These are phyloP conservation scores for Zelleria hepariella DNA, from an alignment of 2,888 invertebrate species.

Conservation along the genomic window DNA sequence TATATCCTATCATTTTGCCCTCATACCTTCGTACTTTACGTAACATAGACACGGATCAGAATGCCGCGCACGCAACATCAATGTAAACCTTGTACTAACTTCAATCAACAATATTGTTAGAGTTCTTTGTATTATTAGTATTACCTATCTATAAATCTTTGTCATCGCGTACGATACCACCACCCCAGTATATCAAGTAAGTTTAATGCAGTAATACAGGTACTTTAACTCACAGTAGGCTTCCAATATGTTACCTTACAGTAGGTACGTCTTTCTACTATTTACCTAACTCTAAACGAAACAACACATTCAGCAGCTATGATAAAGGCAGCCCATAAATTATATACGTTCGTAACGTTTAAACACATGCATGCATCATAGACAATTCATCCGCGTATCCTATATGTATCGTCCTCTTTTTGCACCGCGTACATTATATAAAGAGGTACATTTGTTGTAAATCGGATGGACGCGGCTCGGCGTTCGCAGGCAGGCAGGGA, in stretches of 20 bases:
- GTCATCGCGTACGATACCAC: too few relatives aligned
- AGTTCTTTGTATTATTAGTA: too few relatives aligned
- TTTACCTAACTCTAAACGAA: neutral
- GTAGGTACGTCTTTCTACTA: too few relatives aligned
- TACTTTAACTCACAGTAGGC: too few relatives aligned
- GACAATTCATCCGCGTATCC: neutral
- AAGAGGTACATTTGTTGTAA: neutral
- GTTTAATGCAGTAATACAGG: too few relatives aligned
- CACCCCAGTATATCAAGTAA: too few relatives aligned
- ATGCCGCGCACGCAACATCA: neutral
- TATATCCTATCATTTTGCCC: too few relatives aligned
- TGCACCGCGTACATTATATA: neutral
- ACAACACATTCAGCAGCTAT: neutral
- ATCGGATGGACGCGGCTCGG: neutral
- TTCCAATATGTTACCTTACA: too few relatives aligned
- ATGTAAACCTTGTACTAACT: neutral
- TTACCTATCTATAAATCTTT: too few relatives aligned
- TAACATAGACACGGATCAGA: neutral
- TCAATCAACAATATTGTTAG: neutral
- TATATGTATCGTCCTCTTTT: too few relatives aligned
- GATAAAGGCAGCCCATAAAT: neutral
- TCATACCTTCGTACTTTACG: neutral
- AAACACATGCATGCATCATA: neutral
- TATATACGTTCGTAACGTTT: neutral
- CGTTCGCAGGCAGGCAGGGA: slow-evolving; percentile 6